Evolutionary conservation across 2,113 vertebrate genomes (phyloP).

Genomic region (Tonatia bakeri): DNA sequence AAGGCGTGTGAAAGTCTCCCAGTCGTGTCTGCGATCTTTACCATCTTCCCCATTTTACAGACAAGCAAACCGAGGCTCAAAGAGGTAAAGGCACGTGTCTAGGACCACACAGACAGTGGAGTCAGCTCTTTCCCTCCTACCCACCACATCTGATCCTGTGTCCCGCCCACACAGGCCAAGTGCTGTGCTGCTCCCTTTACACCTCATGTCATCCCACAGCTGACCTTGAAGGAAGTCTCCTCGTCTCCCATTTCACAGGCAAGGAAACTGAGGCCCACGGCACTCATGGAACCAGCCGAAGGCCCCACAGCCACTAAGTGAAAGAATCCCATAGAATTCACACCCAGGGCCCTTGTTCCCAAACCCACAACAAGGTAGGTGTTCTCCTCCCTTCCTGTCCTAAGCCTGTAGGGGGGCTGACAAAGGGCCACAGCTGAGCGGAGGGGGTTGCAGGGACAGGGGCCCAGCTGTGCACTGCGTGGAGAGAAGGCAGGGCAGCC

Average conservation of each 20-base stretch:
- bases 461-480: rapidly evolving
- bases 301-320: not conserved
- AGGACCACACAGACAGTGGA: not conserved
- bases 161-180: rapidly evolving
- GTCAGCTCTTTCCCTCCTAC: not conserved
- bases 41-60: not conserved
- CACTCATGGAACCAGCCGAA: not conserved
- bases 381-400: not conserved
- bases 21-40: not conserved
- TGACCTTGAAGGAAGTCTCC: not conserved
- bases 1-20: not conserved
- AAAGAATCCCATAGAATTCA: not conserved
- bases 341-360: not conserved
- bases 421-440: not conserved
- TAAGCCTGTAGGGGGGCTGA: not conserved
- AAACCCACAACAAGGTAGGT: not conserved
- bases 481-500: not conserved
- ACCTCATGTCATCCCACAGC: not conserved
- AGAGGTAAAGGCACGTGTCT: rapidly evolving
- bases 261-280: not conserved
- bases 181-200: not conserved
- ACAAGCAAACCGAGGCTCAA: not conserved
- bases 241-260: not conserved
- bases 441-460: not conserved
- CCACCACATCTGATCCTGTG: rapidly evolving